Conservation (phyloP, 2,113 vertebrate species). For the Pseudonaja textilis region DNA sequence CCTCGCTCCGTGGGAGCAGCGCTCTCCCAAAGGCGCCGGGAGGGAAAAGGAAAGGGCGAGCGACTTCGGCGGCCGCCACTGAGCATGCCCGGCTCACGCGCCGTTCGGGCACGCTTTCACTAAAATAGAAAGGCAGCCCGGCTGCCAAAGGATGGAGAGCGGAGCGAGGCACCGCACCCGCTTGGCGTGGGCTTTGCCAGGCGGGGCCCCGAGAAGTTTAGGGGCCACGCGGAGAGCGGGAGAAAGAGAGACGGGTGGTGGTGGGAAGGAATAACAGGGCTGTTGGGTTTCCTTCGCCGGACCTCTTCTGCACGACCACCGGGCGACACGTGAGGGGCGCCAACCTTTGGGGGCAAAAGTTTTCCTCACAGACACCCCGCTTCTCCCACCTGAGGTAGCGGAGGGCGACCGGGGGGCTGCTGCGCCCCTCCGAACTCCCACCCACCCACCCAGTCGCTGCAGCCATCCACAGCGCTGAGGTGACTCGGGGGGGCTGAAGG, state of each 20-base stretch:
- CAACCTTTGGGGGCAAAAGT: not conserved
- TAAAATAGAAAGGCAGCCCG: not conserved
- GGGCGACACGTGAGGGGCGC: not conserved
- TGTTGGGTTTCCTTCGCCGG: not conserved
- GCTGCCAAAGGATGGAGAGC: not conserved
- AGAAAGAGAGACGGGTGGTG: too few relatives aligned
- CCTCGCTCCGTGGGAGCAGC: not conserved
- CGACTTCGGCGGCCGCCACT: not conserved
- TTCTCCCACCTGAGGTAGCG: not conserved
- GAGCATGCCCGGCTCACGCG: not conserved
- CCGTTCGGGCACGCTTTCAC: not conserved
- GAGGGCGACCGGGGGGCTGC: not conserved
- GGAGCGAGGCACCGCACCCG: too few relatives aligned
- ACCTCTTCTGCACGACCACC: too few relatives aligned
- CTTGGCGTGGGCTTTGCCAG: not conserved
- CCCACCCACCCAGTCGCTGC: not conserved
- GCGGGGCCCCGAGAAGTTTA: not conserved
- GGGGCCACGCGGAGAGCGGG: not conserved
- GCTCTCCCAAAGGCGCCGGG: not conserved
- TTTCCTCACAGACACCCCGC: too few relatives aligned
- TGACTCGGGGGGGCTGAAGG: not conserved
- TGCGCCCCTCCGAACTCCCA: not conserved
- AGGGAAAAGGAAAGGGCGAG: not conserved
- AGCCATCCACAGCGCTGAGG: not conserved
- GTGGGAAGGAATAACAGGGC: fast-evolving